phyloP scores from a whole-genome alignment of 35 echinoderm and acorn worm species.

The Anneissia japonica region DNA sequence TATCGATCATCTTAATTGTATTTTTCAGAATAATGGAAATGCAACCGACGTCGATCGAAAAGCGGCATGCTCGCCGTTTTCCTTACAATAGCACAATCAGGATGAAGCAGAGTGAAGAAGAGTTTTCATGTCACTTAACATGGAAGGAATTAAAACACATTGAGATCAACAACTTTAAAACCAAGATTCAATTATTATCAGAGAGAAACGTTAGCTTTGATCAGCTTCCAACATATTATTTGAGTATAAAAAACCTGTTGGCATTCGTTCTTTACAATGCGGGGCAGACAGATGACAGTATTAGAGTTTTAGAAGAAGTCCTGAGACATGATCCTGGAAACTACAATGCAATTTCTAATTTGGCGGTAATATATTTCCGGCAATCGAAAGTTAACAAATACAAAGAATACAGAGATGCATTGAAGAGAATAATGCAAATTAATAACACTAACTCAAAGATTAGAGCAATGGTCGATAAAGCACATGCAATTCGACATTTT shows the following conservation, averaged over 20 bases:
- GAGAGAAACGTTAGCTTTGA: conserved; percentile 24
- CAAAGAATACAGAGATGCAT: conserved; percentile 22
- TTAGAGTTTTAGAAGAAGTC: conserved; percentile 44
- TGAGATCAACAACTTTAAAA: conserved; percentile 25
- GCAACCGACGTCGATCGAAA: background rate
- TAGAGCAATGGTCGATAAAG: conserved; percentile 63
- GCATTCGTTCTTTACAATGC: conserved; percentile 68
- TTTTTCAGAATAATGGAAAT: background rate
- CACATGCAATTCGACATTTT: conserved; percentile 70
- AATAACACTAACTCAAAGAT: conserved; percentile 17
- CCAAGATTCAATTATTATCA: conserved; percentile 19
- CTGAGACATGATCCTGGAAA: conserved; percentile 45
- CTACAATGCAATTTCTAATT: conserved; percentile 55
- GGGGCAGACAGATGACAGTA: conserved; percentile 26
- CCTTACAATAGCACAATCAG: background rate
- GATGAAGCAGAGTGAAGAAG: background rate
- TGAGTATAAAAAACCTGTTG: conserved; percentile 46
- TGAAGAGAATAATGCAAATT: conserved; percentile 23
- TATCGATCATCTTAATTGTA: background rate
- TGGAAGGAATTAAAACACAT: conserved; percentile 67
- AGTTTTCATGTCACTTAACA: conserved; percentile 79
- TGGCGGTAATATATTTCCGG: conserved; percentile 59
- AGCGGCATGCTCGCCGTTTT: background rate
- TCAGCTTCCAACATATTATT: conserved; percentile 40
- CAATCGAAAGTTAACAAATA: conserved; percentile 46